Conservation (phyloP, 2,113 vertebrate species). For the Cyprinus carpio region DNA sequence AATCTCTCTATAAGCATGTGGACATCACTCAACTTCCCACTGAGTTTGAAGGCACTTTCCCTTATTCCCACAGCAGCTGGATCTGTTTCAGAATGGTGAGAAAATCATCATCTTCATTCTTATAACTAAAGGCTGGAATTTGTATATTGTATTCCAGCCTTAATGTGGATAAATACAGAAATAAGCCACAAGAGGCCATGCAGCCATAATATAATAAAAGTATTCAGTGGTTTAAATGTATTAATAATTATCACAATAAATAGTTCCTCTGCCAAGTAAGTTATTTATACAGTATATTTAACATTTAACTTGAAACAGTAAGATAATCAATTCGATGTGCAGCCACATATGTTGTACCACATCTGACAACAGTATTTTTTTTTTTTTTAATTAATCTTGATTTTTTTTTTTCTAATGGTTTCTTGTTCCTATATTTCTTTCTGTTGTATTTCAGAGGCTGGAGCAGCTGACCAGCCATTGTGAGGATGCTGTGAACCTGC, state of each 20-base stretch:
- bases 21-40: conserved; percentile 80
- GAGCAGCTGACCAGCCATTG: conserved; percentile 83
- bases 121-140: background rate
- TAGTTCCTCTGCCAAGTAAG: background rate
- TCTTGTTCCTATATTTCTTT: background rate
- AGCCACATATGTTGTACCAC: background rate
- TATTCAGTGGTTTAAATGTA: background rate
- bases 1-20: conserved; percentile 84
- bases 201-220: background rate
- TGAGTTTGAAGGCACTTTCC: conserved; percentile 83
- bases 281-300: no score
- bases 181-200: background rate
- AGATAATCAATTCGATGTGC: background rate
- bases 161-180: background rate
- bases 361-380: background rate
- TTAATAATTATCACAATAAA: background rate
- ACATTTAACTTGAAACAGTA: no score
- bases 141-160: background rate
- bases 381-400: background rate
- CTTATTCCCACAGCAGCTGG: conserved; percentile 87
- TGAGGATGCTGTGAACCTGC: conserved; percentile 76
- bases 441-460: conserved; percentile 75
- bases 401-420: background rate
- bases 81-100: conserved; percentile 87
- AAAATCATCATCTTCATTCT: background rate